Percentiles rank a stretch among this genome's conserved stretches.
Evolutionary conservation across 2,797 vertebrate genomes (phyloP).

Genomic region (Chelidonichthys spinosus): DNA sequence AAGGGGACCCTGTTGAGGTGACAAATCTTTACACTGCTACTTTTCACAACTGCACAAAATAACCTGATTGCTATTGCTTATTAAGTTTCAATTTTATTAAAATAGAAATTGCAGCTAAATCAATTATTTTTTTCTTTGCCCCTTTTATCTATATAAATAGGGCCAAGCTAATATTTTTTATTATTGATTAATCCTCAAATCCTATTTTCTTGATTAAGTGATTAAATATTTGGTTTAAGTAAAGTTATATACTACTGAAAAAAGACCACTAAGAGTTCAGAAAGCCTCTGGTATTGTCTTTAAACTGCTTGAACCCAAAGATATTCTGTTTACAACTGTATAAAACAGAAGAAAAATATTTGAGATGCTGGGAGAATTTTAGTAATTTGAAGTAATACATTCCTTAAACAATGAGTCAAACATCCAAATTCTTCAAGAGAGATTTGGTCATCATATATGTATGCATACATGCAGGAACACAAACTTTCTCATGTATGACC

Average conservation of each 20-base stretch:
- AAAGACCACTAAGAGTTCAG: not conserved
- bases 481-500: slow-evolving; percentile 41
- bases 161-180: not conserved
- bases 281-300: not conserved
- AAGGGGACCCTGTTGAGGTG: slow-evolving; percentile 58
- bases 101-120: slow-evolving; percentile 2
- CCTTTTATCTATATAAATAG: not conserved
- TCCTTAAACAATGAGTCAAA: not conserved
- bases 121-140: not conserved
- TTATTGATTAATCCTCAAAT: not conserved
- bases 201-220: not conserved
- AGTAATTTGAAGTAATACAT: not conserved
- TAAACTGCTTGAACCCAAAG: not conserved
- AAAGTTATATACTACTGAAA: not conserved
- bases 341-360: not conserved
- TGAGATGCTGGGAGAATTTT: not conserved
- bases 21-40: slow-evolving; percentile 47
- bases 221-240: not conserved
- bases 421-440: not conserved
- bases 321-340: not conserved
- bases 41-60: slow-evolving; percentile 36
- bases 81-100: not conserved
- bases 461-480: slow-evolving; percentile 5
- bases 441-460: not conserved
- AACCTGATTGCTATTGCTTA: slow-evolving; percentile 26